phyloP scores from a whole-genome alignment of 2,797 vertebrate species.

The Amazona ochrocephala region DNA sequence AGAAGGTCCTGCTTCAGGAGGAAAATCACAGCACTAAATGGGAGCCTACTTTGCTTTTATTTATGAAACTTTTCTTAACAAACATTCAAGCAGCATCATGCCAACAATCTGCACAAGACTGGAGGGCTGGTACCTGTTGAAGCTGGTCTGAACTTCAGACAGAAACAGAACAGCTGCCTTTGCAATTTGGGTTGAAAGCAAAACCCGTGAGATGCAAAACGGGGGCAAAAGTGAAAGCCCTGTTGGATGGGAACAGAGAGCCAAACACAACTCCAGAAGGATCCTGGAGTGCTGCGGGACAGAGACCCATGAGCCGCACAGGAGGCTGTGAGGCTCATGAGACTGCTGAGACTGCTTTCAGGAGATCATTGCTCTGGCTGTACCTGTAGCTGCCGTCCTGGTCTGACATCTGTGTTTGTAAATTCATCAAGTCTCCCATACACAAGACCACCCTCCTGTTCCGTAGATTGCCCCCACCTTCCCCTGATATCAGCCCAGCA shows the following conservation, averaged over 20 bases:
- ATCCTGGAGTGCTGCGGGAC: not conserved
- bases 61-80: not conserved
- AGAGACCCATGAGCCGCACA: rapidly evolving
- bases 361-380: not conserved
- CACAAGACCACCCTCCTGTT: not conserved
- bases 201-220: not conserved
- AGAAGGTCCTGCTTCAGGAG: not conserved
- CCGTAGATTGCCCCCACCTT: not conserved
- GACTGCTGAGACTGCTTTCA: rapidly evolving
- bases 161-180: not conserved
- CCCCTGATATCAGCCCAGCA: rapidly evolving
- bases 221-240: not conserved
- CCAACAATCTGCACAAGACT: not conserved
- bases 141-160: not conserved
- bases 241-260: not conserved
- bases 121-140: not conserved
- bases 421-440: rapidly evolving
- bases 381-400: not conserved
- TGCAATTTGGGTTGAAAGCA: not conserved
- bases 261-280: not conserved
- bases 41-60: not conserved
- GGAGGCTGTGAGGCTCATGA: not conserved
- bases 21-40: not conserved
- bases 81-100: not conserved
- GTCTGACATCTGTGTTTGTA: too few relatives aligned